phyloP scores from a whole-genome alignment of 2,888 invertebrate species.

The Acrobasis suavella region DNA sequence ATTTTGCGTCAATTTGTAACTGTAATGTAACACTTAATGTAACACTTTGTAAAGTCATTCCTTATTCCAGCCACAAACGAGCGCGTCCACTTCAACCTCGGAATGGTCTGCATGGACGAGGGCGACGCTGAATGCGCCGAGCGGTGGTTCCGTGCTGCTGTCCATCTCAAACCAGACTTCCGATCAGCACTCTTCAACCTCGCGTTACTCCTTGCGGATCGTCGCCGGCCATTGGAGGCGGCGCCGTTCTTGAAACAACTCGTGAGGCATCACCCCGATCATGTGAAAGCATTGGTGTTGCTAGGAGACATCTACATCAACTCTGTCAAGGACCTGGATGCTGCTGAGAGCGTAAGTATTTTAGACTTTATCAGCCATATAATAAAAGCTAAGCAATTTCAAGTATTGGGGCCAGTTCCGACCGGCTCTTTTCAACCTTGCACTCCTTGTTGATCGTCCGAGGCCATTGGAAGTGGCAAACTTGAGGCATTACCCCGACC shows the following conservation, averaged over 20 bases:
- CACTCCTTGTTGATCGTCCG: slow-evolving; percentile 93
- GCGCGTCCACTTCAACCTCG: slow-evolving; percentile 96
- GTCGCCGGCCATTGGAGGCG: slow-evolving; percentile 93
- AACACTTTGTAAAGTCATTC: too few relatives aligned
- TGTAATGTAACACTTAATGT: too few relatives aligned
- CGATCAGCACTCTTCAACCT: slow-evolving; percentile 97
- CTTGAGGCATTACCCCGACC: slow-evolving; percentile 95
- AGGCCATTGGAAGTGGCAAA: slow-evolving; percentile 94
- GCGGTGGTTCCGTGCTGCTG: slow-evolving; percentile 94
- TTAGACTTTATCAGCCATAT: not conserved
- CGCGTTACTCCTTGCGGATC: slow-evolving; percentile 93
- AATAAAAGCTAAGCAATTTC: too few relatives aligned
- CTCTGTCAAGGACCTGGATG: slow-evolving; percentile 95
- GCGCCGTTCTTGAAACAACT: slow-evolving; percentile 95
- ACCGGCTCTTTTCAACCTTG: slow-evolving; percentile 97
- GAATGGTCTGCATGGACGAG: slow-evolving; percentile 98
- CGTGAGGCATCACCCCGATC: slow-evolving; percentile 95
- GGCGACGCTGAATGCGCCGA: slow-evolving; percentile 94
- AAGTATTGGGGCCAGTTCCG: slow-evolving; percentile 97
- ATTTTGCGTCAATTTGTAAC: too few relatives aligned
- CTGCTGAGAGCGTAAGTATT: slow-evolving; percentile 92
- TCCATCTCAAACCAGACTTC: slow-evolving; percentile 93
- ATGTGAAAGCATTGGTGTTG: slow-evolving; percentile 96
- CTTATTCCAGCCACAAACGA: slow-evolving; percentile 87
- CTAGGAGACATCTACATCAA: slow-evolving; percentile 98